Evolutionary conservation across 1,140 invertebrate genomes (phyloP).

Genomic region (Globodera rostochiensis): DNA sequence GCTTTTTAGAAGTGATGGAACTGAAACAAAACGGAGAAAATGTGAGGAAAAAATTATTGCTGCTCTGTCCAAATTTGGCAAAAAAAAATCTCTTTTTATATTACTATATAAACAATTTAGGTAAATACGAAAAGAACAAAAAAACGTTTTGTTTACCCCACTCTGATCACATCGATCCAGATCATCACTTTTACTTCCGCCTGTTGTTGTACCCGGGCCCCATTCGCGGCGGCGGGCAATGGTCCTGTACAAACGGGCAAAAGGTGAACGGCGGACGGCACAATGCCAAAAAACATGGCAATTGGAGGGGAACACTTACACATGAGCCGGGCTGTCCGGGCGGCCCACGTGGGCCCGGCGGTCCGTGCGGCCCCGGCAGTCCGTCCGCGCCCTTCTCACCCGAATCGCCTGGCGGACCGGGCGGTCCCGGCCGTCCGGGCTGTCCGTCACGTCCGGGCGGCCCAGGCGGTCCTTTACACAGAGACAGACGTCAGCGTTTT

Average conservation of each 20-base stretch:
- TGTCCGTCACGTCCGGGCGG: conserved; percentile 57
- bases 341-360: conserved; percentile 48
- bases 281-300: not conserved
- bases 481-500: conserved; percentile 42
- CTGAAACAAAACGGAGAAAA: no score
- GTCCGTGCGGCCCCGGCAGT: conserved; percentile 58
- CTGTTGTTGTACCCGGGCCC: conserved; percentile 54
- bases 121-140: no score
- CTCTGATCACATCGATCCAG: no score
- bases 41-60: no score
- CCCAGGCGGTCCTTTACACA: conserved; percentile 60
- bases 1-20: no score
- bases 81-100: no score
- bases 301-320: conserved; percentile 15
- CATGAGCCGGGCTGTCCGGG: conserved; percentile 61
- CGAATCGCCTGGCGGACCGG: conserved; percentile 41
- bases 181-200: not conserved
- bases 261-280: not conserved
- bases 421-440: conserved; percentile 38
- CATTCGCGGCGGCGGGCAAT: conserved; percentile 62
- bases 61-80: no score
- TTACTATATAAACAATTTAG: no score
- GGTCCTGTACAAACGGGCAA: conserved; percentile 38
- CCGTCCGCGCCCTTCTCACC: conserved; percentile 63
- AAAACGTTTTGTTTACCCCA: no score